Evolutionary conservation across 2,888 invertebrate species (phyloP), one percentile per base, ranked within the genome.

Genomic region (Clusia tigrina): DNA sequence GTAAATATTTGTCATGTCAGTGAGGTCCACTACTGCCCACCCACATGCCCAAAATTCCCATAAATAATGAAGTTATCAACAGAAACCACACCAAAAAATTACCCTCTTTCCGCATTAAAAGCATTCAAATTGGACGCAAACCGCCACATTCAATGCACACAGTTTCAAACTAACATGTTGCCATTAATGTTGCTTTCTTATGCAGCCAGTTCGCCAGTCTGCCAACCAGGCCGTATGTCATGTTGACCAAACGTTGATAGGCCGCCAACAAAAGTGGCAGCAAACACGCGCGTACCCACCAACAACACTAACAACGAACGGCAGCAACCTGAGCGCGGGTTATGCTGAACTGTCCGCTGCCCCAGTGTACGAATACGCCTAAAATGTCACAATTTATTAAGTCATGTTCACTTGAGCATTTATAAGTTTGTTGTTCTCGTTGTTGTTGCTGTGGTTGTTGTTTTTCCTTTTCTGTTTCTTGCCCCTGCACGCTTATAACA

Each of bases 201-300:
- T 32, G 32, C 12, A 9, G 32, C 12, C 12, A 9, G 32, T 32
- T 32, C 12, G 32, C 12, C 12, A 9, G 32, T 32, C 12, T 32
- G 32, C 6, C 12, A 9, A 9, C n/a, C n/a, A n/a, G n/a, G n/a
- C 2, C 42, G 42, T 10, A 42, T 42, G 42, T 42, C 42, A 42
- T 42, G 42, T 42, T 42, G 42, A 42, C 42, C 42, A 42, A 42
- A 42, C n/a, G 42, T 15, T 42, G 42, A 42, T 10, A 9, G 32
- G 6, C 32, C 32, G 12, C 6, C 32, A 32, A 32, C 32, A 32
- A 32, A 6, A 32, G 32, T 42, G 42, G 42, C 42, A 42, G n/a
- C 42, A 5, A 42, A 15, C 42, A 42, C 42, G 42, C 42, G n/a
- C 32, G n/a, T n/a, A n/a, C n/a, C 6, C 42, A 42, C 10, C 42